A percentile compares a stretch with the other conserved stretches of the same genome.
Evolutionary conservation across 1,140 invertebrate species (phyloP).

Genomic region (Reticulitermes speratus): DNA sequence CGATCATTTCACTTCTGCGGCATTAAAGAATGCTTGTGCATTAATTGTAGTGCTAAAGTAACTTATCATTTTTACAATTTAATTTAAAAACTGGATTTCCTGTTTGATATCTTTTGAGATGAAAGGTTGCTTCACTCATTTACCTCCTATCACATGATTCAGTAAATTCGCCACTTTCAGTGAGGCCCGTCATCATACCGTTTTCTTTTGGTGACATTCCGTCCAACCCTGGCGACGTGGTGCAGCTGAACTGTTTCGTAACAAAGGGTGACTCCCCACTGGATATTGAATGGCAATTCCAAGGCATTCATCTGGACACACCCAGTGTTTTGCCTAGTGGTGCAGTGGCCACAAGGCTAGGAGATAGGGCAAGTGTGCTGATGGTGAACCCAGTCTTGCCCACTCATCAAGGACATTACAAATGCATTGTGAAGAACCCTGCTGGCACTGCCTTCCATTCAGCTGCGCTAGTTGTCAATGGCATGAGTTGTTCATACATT

Average conservation of each 20-base stretch:
- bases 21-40: too few relatives aligned
- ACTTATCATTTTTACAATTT: too few relatives aligned
- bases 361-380: constrained; percentile 60
- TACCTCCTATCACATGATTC: too few relatives aligned
- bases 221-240: constrained; percentile 65
- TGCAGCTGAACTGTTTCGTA: constrained; percentile 56
- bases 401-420: constrained; percentile 65
- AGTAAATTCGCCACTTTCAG: constrained; percentile 43
- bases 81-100: too few relatives aligned
- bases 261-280: constrained; percentile 56
- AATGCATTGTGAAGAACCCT: constrained; percentile 70
- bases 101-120: too few relatives aligned
- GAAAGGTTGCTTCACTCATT: too few relatives aligned
- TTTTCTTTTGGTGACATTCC: constrained; percentile 63
- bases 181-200: constrained; percentile 65
- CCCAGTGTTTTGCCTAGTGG: background rate
- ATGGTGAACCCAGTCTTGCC: constrained; percentile 69
- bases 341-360: constrained; percentile 40
- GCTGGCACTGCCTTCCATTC: constrained; percentile 66
- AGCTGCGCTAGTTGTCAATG: constrained; percentile 67
- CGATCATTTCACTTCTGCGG: too few relatives aligned
- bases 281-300: constrained; percentile 46
- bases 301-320: constrained; percentile 28
- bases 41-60: too few relatives aligned
- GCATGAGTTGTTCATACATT: constrained; percentile 47